A percentile compares a stretch with the other conserved stretches of the same genome.
Conservation (phyloP, 2,113 vertebrate species). For the Lagenorhynchus albirostris region DNA sequence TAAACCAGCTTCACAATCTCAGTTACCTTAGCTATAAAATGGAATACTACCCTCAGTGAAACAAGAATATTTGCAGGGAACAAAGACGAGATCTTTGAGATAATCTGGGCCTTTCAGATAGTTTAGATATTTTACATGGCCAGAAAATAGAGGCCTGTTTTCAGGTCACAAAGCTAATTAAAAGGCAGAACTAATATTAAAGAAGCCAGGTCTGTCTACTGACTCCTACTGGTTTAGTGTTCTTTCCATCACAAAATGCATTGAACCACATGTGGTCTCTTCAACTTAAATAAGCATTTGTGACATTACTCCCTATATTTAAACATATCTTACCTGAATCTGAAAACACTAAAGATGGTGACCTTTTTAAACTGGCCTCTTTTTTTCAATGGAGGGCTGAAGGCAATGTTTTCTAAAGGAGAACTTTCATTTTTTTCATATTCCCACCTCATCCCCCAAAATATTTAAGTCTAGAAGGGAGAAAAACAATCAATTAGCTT, state of each 20-base stretch:
- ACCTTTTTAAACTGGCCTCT: conserved; percentile 83
- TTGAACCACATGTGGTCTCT: not conserved
- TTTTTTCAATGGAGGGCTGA: conserved; percentile 82
- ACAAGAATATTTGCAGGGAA: not conserved
- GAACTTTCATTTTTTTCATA: conserved; percentile 56
- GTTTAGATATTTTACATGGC: not conserved
- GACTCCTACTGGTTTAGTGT: not conserved
- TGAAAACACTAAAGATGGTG: conserved; percentile 53
- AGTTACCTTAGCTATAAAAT: not conserved
- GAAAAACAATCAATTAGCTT: not conserved
- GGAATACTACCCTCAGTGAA: not conserved
- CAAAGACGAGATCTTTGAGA: not conserved
- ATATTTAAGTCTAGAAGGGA: conserved; percentile 76
- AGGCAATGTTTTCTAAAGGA: conserved; percentile 72
- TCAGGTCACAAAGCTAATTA: not conserved
- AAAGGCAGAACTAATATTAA: not conserved
- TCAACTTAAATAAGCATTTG: not conserved
- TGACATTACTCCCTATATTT: not conserved
- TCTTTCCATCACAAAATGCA: not conserved
- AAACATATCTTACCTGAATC: conserved; percentile 66
- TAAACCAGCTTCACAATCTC: not conserved
- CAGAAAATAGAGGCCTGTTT: not conserved
- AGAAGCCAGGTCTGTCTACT: not conserved
- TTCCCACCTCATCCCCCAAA: conserved; percentile 71
- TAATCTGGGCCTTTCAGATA: not conserved